These are phyloP conservation scores for Cheilosia scutellata DNA, from an alignment of 2,888 invertebrate species.

Conservation along the genomic window DNA sequence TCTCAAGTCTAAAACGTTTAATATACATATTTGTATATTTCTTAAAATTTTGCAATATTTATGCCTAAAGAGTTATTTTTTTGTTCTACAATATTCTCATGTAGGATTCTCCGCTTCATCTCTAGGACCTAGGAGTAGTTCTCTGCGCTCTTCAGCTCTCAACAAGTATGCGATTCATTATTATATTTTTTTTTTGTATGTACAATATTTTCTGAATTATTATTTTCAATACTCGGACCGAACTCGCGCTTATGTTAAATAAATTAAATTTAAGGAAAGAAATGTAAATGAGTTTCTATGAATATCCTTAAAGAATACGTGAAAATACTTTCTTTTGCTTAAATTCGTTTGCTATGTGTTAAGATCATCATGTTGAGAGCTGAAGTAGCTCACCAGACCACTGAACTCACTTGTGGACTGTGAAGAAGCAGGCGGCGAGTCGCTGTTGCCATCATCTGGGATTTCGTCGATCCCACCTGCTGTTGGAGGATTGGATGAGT, in stretches of 20 bases:
- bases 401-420: conserved; percentile 90
- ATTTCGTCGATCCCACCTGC: conserved; percentile 73
- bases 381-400: conserved; percentile 95
- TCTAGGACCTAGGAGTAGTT: conserved; percentile 22
- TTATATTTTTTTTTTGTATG: conserved; percentile 15
- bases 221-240: conserved; percentile 34
- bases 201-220: conserved; percentile 40
- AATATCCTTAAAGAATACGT: conserved; percentile 58
- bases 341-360: conserved; percentile 88
- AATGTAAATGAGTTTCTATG: conserved; percentile 50
- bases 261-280: conserved; percentile 58
- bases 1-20: conserved; percentile 50
- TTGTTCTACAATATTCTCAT: conserved; percentile 32
- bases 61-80: conserved; percentile 64
- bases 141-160: conserved; percentile 55
- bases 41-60: conserved; percentile 62
- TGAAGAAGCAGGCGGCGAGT: conserved; percentile 75
- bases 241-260: conserved; percentile 44
- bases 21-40: conserved; percentile 35
- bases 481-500: conserved; percentile 72
- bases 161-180: conserved; percentile 24
- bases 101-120: conserved; percentile 21
- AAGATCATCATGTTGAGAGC: conserved; percentile 95
- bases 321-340: conserved; percentile 77
- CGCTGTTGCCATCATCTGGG: conserved; percentile 67